Evolutionary conservation across 2,888 invertebrate genomes (phyloP), one percentile per base, ranked within the genome.

Genomic region (Drosophila fungiperda): DNA sequence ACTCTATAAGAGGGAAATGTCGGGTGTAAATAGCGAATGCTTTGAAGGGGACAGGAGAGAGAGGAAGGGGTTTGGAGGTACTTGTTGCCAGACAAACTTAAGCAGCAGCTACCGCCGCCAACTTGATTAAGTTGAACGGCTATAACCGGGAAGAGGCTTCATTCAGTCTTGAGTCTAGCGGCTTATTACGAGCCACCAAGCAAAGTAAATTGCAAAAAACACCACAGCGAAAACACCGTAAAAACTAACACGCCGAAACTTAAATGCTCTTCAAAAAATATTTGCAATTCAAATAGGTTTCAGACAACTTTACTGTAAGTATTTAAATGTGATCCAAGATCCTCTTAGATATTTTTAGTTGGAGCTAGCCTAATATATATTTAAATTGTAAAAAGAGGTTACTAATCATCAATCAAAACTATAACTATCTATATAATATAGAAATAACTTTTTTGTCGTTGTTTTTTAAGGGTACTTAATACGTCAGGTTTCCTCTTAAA

Each of bases 131-230:
- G 88, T 87, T 84, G 83, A 80, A 87, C 35, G 76, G 68, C 76
- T 72, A 74, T 74, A 69, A 67, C 74, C 82, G 70, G 64, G 76
- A 64, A 82, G 68, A 64, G 70, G 81, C 60, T 74, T 80, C 72
- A 63, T 76, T 68, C 61, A 61, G 35, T 35, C 45, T 62, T 50
- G 29, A 70, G 84, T 85, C 86, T 78, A 73, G 81, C 73, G 88
- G 81, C 88, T 85, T 85, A 85, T 85, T 86, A 85, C 86, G 76
- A 86, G 70, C 88, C 80, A 85, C 53, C 83, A 85, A 66, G 83
- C 83, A 86, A 85, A 86, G 83, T 86, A 85, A 87, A 72, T 85
- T 74, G 78, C 69, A 75, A 72, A 52, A 75, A 79, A 73, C 74
- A 74, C 52, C 54, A 61, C 57, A 63, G 61, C 15, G 35, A 33